These are phyloP conservation scores for Pocillopora verrucosa DNA, from an alignment of 64 coral and sea anemone species.

Conservation along the genomic window DNA sequence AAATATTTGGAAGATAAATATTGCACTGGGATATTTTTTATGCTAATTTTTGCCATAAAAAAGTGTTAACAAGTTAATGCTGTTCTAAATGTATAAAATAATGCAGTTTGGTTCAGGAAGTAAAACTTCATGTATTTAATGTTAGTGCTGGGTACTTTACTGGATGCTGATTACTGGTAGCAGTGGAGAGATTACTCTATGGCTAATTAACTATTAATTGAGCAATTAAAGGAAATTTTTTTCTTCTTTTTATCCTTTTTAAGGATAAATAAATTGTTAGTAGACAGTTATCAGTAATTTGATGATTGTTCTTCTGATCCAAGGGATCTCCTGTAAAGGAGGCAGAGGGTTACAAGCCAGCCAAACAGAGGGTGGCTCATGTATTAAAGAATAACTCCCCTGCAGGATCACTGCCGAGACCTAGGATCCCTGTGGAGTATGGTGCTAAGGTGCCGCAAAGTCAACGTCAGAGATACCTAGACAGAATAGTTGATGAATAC, in stretches of 20 bases:
- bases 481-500: constrained; percentile 93
- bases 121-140: too few relatives aligned
- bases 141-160: too few relatives aligned
- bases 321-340: background rate
- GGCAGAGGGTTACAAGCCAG: constrained; percentile 7
- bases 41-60: too few relatives aligned
- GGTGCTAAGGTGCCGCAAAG: constrained; percentile 93
- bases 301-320: background rate
- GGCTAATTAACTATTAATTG: too few relatives aligned
- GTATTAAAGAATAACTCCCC: constrained; percentile 39
- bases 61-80: too few relatives aligned
- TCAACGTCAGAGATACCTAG: constrained; percentile 84
- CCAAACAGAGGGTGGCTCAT: constrained; percentile 81
- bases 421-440: constrained; percentile 87
- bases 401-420: constrained; percentile 47
- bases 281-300: background rate
- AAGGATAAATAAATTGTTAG: too few relatives aligned
- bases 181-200: too few relatives aligned
- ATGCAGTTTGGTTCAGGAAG: too few relatives aligned
- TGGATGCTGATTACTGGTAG: too few relatives aligned
- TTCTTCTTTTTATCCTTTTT: constrained; percentile 11
- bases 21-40: too few relatives aligned
- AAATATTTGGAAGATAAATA: too few relatives aligned
- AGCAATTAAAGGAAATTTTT: background rate
- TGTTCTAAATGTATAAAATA: too few relatives aligned